Conservation (phyloP, 2,888 invertebrate genomes). For the Cybosia mesomella region DNA sequence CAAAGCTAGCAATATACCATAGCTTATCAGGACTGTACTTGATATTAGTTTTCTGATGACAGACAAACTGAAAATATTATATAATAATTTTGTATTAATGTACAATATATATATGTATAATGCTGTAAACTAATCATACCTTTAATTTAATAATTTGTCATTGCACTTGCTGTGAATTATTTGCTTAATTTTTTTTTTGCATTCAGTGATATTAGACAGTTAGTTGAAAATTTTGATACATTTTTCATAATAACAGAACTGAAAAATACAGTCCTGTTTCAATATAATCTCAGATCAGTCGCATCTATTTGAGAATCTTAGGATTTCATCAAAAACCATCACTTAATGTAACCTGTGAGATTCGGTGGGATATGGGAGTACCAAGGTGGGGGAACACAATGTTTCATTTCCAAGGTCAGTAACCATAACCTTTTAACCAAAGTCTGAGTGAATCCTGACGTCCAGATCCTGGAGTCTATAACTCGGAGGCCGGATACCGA, state of each 20-base stretch:
- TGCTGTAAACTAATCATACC: background rate
- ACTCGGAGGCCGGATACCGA: no score
- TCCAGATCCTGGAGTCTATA: no score
- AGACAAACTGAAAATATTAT: slow-evolving; percentile 91
- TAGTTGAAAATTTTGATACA: background rate
- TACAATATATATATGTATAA: background rate
- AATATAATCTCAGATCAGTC: no score
- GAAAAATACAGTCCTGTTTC: no score
- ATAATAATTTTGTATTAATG: slow-evolving; percentile 11
- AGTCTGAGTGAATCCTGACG: no score
- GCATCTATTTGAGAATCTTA: no score
- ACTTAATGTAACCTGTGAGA: no score
- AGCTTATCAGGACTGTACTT: slow-evolving; percentile 97
- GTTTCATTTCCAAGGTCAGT: no score
- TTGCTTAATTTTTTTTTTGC: background rate
- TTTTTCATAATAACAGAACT: background rate
- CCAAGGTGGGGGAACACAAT: no score
- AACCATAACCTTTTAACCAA: no score
- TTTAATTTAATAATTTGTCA: background rate
- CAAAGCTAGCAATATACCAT: slow-evolving; percentile 96
- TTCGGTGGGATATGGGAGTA: no score
- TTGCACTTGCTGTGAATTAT: background rate
- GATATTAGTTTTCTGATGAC: slow-evolving; percentile 93
- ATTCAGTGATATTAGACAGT: background rate
- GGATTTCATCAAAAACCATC: no score